Conservation (phyloP, 2,113 vertebrate genomes). For the Myotis brandtii region DNA sequence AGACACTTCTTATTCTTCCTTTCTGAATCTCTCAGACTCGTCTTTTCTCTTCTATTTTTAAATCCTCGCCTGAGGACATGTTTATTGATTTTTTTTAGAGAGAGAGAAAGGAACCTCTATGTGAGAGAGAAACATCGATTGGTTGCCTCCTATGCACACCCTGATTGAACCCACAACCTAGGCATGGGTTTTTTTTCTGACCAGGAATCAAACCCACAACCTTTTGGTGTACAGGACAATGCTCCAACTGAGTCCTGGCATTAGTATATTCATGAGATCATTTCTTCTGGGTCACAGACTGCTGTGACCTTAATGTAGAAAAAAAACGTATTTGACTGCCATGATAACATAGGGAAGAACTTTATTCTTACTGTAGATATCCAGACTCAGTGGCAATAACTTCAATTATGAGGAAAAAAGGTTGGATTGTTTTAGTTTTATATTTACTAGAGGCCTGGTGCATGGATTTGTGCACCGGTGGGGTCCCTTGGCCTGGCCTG, state of each 20-base stretch:
- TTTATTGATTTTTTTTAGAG: background rate
- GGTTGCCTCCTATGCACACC: background rate
- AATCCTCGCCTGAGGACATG: background rate
- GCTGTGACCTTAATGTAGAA: background rate
- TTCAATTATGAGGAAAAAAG: background rate
- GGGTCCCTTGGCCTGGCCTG: no score
- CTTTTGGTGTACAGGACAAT: background rate
- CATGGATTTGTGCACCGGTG: no score
- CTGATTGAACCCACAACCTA: background rate
- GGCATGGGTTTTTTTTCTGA: background rate
- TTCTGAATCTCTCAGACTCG: background rate
- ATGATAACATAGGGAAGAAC: background rate
- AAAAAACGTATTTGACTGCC: background rate
- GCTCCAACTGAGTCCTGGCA: background rate
- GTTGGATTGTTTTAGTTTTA: background rate
- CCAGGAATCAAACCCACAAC: background rate
- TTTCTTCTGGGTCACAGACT: background rate
- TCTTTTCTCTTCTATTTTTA: background rate
- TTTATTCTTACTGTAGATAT: background rate
- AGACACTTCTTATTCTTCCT: background rate
- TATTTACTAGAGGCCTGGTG: no score
- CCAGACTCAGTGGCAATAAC: background rate
- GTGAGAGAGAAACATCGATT: background rate
- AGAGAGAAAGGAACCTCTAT: background rate
- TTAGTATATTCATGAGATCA: background rate